These are phyloP conservation scores for Lacanobia oleracea DNA, from an alignment of 2,888 invertebrate genomes.

Conservation along the genomic window DNA sequence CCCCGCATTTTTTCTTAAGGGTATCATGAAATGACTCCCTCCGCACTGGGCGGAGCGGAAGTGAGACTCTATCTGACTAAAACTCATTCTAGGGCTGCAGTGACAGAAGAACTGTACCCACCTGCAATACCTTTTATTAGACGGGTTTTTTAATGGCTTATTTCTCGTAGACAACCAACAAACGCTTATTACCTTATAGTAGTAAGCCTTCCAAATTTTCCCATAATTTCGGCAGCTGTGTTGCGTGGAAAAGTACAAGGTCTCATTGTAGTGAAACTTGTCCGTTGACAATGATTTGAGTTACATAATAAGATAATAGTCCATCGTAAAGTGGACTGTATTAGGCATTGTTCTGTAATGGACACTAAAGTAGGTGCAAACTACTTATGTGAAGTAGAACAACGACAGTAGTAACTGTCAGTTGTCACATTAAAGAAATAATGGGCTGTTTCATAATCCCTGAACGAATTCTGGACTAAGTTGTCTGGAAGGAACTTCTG, in stretches of 20 bases:
- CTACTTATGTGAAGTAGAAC: slow-evolving; percentile 8
- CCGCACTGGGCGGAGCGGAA: no score
- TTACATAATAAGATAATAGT: slow-evolving; percentile 41
- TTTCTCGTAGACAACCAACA: slow-evolving; percentile 14
- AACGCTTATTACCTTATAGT: slow-evolving; percentile 6
- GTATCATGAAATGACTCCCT: no score
- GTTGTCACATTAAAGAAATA: background rate
- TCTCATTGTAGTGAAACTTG: background rate
- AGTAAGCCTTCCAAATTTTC: slow-evolving; percentile 13
- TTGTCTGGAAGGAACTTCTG: background rate
- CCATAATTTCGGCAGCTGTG: slow-evolving; percentile 20
- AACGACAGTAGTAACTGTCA: slow-evolving; percentile 3
- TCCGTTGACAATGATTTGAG: slow-evolving; percentile 30
- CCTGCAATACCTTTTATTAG: background rate
- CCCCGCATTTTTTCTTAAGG: no score
- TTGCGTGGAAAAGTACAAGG: slow-evolving; percentile 42
- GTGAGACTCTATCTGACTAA: no score
- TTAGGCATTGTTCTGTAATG: slow-evolving; percentile 48
- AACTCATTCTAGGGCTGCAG: no score
- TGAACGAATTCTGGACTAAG: background rate
- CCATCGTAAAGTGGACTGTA: slow-evolving; percentile 31
- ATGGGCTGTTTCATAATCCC: background rate
- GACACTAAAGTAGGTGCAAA: slow-evolving; percentile 4
- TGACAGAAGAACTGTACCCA: no score
- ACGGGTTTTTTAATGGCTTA: slow-evolving; percentile 8